These are phyloP conservation scores for Leptopilina myrica DNA, from an alignment of 2,888 invertebrate genomes.

Conservation along the genomic window DNA sequence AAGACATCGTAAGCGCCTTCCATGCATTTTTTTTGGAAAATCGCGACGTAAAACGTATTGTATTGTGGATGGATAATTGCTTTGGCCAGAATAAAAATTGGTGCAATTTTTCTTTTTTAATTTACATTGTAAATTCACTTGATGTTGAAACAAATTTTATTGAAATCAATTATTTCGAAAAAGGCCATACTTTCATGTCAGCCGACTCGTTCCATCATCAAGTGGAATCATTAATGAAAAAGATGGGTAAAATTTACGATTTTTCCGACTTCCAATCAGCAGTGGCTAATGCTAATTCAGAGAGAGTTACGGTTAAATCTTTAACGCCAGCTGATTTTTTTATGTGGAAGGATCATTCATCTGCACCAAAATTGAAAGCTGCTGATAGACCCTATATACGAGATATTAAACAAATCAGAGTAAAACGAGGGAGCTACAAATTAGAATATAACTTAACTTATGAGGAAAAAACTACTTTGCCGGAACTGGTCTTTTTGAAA, in stretches of 20 bases:
- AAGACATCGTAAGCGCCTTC: constrained; percentile 43
- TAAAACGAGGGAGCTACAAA: too few species aligned
- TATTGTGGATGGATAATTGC: constrained; percentile 45
- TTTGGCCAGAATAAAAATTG: constrained; percentile 45
- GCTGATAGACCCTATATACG: too few species aligned
- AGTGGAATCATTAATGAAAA: constrained; percentile 43
- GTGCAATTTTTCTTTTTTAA: constrained; percentile 42
- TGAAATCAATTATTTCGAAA: constrained; percentile 45
- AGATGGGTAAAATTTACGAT: constrained; percentile 45
- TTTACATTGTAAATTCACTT: constrained; percentile 44
- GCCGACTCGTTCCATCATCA: constrained; percentile 45
- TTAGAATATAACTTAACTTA: too few species aligned
- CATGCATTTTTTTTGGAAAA: constrained; percentile 39
- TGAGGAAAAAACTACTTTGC: too few species aligned
- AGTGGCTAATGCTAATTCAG: neutral
- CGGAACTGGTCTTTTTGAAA: too few species aligned
- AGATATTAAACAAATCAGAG: too few species aligned
- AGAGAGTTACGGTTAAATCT: too few species aligned
- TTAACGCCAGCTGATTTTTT: too few species aligned
- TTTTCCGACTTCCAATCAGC: constrained; percentile 43
- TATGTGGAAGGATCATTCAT: too few species aligned
- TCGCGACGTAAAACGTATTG: constrained; percentile 34
- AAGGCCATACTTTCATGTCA: constrained; percentile 45
- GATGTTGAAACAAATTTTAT: constrained; percentile 33
- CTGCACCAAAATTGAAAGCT: too few species aligned